Evolutionary conservation across 2,888 invertebrate genomes (phyloP).

Genomic region (Andrena marginata): DNA sequence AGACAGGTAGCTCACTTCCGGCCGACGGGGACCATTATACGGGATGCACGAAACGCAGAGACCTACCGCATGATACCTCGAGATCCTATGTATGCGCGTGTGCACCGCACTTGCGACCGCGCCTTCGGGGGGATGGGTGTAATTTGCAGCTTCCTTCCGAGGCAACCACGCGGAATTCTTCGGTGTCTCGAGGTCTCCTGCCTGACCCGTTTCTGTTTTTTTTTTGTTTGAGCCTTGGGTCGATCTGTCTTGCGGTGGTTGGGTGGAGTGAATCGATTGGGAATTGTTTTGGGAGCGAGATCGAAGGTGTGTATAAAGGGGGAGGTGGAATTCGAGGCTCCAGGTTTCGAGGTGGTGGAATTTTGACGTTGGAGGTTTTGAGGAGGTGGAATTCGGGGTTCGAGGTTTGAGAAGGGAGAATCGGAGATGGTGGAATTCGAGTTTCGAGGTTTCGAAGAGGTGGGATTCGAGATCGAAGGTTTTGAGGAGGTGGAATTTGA

Average conservation of each 20-base stretch:
- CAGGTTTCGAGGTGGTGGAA: too few species aligned
- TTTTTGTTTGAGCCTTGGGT: background rate
- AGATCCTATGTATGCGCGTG: conserved; percentile 8
- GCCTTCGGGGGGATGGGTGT: conserved; percentile 26
- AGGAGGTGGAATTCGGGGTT: too few species aligned
- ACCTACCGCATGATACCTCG: conserved; percentile 46
- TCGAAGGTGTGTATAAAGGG: too few species aligned
- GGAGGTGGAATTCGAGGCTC: too few species aligned
- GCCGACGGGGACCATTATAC: conserved; percentile 72
- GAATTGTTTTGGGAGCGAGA: too few species aligned
- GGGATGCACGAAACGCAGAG: conserved; percentile 62
- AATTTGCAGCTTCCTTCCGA: conserved; percentile 54
- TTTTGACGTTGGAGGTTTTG: too few species aligned
- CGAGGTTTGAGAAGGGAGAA: too few species aligned
- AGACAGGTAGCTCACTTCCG: conserved; percentile 84
- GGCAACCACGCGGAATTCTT: conserved; percentile 28
- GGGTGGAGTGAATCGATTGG: too few species aligned
- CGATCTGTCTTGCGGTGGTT: background rate
- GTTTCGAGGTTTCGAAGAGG: too few species aligned
- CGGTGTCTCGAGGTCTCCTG: conserved; percentile 21
- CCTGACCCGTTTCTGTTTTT: conserved; percentile 15
- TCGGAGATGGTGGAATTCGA: too few species aligned
- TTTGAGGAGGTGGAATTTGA: too few species aligned
- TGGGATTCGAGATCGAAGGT: too few species aligned
- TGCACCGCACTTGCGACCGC: conserved; percentile 1